phyloP scores from a whole-genome alignment of 1,140 invertebrate genomes.

The Drosophila grimshawi region DNA sequence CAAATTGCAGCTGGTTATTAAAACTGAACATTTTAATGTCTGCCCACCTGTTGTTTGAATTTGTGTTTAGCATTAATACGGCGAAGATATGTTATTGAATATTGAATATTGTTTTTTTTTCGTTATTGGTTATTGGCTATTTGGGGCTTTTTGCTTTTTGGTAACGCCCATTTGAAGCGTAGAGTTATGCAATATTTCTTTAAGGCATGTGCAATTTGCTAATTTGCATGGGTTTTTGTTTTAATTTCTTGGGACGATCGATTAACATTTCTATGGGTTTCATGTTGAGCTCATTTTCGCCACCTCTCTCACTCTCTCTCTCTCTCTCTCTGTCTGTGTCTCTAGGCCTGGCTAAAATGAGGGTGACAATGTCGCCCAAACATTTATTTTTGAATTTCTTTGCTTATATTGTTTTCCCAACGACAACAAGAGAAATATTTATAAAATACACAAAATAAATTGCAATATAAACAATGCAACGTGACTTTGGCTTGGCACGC shows the following conservation, averaged over 20 bases:
- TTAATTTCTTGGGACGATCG: constrained; percentile 43
- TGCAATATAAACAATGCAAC: constrained; percentile 54
- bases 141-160: constrained; percentile 21
- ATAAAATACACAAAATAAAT: constrained; percentile 58
- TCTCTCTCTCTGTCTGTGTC: background rate
- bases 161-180: constrained; percentile 26
- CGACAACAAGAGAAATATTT: constrained; percentile 41
- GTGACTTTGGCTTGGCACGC: constrained; percentile 64
- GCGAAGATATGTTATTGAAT: constrained; percentile 11
- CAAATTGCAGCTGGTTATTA: constrained; percentile 8
- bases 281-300: background rate
- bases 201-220: constrained; percentile 31
- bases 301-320: background rate
- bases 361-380: constrained; percentile 20
- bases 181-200: constrained; percentile 29
- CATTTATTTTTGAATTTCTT: background rate
- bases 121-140: constrained; percentile 20
- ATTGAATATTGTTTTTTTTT: constrained; percentile 4
- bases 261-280: constrained; percentile 52
- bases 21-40: background rate
- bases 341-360: background rate
- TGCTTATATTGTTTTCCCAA: constrained; percentile 23
- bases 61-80: constrained; percentile 32
- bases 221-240: constrained; percentile 47
- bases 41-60: constrained; percentile 25